These are phyloP conservation scores for Trissoscelio sp. DNA, from an alignment of 2,888 invertebrate genomes.

Conservation along the genomic window DNA sequence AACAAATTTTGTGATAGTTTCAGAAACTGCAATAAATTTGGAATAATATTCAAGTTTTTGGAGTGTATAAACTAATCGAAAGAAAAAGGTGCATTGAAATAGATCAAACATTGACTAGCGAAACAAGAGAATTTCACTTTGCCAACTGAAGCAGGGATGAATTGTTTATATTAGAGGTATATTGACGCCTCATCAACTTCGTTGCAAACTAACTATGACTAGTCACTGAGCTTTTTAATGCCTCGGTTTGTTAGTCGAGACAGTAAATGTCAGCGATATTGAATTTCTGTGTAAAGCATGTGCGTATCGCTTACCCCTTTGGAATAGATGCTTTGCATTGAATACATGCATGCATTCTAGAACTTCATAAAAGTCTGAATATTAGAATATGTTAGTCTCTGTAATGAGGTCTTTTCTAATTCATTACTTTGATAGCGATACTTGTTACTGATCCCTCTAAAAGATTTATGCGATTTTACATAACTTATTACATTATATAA, in stretches of 20 bases:
- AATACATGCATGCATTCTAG: neutral
- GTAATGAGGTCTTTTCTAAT: neutral
- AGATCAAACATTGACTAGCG: neutral
- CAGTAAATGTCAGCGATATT: constrained; percentile 72
- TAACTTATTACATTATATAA: too few species aligned
- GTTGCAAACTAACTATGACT: constrained; percentile 29
- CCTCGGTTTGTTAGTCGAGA: constrained; percentile 65
- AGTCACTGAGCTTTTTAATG: constrained; percentile 64
- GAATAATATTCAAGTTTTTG: too few species aligned
- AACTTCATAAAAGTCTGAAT: constrained; percentile 9
- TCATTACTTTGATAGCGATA: neutral
- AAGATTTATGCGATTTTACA: too few species aligned
- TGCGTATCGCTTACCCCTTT: constrained; percentile 29
- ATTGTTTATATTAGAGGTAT: constrained; percentile 18
- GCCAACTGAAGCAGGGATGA: neutral
- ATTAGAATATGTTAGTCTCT: neutral
- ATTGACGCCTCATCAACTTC: constrained; percentile 29
- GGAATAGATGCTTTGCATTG: neutral
- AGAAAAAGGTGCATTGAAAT: neutral
- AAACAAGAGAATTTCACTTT: constrained; percentile 8
- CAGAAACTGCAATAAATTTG: too few species aligned
- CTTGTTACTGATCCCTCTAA: too few species aligned
- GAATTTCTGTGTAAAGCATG: constrained; percentile 68
- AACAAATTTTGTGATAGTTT: too few species aligned
- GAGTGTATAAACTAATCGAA: too few species aligned